Evolutionary conservation across 2,797 vertebrate genomes (phyloP).

Genomic region (Chiroxiphia lanceolata): DNA sequence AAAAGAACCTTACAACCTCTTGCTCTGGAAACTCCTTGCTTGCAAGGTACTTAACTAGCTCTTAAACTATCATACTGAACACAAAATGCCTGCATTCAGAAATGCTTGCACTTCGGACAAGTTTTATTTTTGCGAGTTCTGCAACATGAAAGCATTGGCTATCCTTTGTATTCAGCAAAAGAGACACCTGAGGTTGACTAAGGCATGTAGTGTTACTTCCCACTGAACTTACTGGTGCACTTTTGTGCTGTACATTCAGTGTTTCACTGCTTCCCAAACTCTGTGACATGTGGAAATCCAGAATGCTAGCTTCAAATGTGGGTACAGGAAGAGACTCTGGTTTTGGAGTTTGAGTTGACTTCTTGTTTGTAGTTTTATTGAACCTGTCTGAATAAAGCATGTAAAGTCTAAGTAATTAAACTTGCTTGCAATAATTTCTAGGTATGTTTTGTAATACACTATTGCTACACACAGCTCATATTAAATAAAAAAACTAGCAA

Average conservation of each 20-base stretch:
- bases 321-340: conserved; percentile 29
- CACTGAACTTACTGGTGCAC: not conserved
- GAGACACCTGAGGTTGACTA: not conserved
- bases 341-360: conserved; percentile 51
- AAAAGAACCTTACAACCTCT: not conserved
- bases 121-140: not conserved
- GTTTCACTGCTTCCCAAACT: conserved; percentile 2
- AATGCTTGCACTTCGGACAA: not conserved
- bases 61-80: not conserved
- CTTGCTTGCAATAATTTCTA: not conserved
- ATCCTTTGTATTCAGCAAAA: conserved; percentile 3
- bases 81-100: not conserved
- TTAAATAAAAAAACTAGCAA: not conserved
- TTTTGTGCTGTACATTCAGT: conserved; percentile 7
- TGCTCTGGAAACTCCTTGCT: not conserved
- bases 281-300: conserved; percentile 84
- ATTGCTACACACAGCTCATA: not conserved
- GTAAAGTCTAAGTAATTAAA: not conserved
- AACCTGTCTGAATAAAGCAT: conserved; percentile 58
- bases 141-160: not conserved
- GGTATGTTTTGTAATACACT: not conserved
- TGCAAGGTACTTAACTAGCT: not conserved
- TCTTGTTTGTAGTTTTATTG: conserved; percentile 61
- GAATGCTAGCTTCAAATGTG: conserved; percentile 80
- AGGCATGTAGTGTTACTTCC: not conserved